Percentiles rank a stretch among this genome's conserved stretches.
These are phyloP conservation scores for Epizoanthus ramosus DNA, from an alignment of 92 coral and sea anemone genomes.

Conservation along the genomic window DNA sequence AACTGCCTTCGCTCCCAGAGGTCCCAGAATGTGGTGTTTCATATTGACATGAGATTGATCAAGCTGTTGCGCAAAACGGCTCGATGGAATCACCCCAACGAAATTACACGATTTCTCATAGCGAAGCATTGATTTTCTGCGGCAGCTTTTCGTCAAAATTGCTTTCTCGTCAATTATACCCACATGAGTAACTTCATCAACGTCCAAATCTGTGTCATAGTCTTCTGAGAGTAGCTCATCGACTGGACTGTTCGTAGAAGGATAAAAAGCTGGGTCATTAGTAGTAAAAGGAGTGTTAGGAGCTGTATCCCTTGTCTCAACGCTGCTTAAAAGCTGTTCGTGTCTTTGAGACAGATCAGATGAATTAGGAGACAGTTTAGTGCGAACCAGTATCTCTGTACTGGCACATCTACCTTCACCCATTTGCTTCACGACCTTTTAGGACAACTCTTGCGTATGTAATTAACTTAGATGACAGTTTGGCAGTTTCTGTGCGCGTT, in stretches of 20 bases:
- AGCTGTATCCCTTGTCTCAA: no score
- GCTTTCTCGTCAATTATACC: no score
- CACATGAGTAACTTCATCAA: not conserved
- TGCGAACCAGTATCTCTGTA: not conserved
- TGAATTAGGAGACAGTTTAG: not conserved
- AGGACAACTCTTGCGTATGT: no score
- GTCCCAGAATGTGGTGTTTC: constrained; percentile 32
- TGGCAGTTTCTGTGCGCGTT: no score
- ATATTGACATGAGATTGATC: constrained; percentile 22
- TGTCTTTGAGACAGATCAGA: no score
- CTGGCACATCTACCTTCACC: not conserved
- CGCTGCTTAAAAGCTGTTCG: no score
- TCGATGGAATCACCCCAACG: constrained; percentile 29
- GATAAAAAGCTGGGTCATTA: no score
- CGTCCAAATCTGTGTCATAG: constrained; percentile 40
- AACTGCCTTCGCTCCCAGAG: constrained; percentile 30
- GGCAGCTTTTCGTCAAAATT: no score
- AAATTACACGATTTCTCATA: constrained; percentile 16
- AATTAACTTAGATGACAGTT: no score
- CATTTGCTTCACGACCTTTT: not conserved
- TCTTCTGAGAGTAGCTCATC: constrained; percentile 19
- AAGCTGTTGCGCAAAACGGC: constrained; percentile 35
- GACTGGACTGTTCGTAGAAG: not conserved
- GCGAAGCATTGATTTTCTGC: not conserved
- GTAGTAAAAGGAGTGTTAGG: no score